Percentiles rank a stretch among this genome's conserved stretches.
Evolutionary conservation across 2,888 invertebrate genomes (phyloP).

Genomic region (Leucophora obtusa): DNA sequence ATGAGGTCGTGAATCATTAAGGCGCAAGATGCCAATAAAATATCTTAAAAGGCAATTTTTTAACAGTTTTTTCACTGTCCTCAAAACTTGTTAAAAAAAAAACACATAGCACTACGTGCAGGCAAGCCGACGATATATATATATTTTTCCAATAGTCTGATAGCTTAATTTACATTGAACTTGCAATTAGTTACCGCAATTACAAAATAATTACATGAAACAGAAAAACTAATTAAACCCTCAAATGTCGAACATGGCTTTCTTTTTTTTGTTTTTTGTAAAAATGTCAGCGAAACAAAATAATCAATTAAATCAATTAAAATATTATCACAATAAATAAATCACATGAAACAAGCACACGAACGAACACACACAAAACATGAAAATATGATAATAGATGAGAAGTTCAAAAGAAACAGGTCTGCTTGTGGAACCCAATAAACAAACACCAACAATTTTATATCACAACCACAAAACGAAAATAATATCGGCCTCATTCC

Average conservation of each 20-base stretch:
- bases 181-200: constrained; percentile 31
- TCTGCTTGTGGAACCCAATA: background rate
- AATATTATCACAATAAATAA: constrained; percentile 53
- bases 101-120: no score
- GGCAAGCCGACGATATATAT: no score
- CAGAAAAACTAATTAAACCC: background rate
- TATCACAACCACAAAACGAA: constrained; percentile 22
- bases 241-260: background rate
- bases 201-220: constrained; percentile 30
- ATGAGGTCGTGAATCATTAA: no score
- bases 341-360: constrained; percentile 24
- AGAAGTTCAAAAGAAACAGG: background rate
- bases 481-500: background rate
- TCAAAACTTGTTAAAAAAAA: no score
- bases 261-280: background rate
- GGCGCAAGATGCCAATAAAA: no score
- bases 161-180: constrained; percentile 4
- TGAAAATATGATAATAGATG: constrained; percentile 6
- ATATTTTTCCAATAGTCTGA: background rate
- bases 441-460: background rate
- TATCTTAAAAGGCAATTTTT: no score
- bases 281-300: constrained; percentile 25
- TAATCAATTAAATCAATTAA: constrained; percentile 55
- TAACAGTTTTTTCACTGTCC: no score
- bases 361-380: background rate